Evolutionary conservation across 1,140 invertebrate species (phyloP).

Genomic region (Rhagoletis zephyria): DNA sequence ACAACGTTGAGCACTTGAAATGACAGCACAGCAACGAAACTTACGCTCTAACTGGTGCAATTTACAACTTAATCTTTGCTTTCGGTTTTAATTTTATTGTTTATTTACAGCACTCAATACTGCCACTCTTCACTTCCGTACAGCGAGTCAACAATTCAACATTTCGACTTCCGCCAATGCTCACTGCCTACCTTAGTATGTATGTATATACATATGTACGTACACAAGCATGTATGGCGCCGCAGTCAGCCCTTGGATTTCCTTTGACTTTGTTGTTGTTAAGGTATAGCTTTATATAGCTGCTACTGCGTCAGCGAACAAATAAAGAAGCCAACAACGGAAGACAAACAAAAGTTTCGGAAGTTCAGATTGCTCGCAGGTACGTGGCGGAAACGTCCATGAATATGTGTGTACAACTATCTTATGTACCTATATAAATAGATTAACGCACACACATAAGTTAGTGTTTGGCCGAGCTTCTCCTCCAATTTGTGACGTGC

Average conservation of each 20-base stretch:
- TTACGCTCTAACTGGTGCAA: constrained; percentile 17
- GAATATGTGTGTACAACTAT: background rate
- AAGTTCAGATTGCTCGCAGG: constrained; percentile 39
- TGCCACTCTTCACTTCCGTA: constrained; percentile 11
- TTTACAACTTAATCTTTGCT: constrained; percentile 44
- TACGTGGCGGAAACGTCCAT: background rate
- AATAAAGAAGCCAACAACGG: constrained; percentile 38
- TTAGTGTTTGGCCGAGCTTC: too few species aligned
- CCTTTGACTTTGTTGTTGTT: background rate
- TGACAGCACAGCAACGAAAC: background rate
- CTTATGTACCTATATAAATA: background rate
- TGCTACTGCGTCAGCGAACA: constrained; percentile 3
- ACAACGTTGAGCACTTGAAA: constrained; percentile 9
- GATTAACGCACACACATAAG: too few species aligned
- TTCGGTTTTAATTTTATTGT: constrained; percentile 33
- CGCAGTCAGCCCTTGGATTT: background rate
- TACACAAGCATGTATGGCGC: too few species aligned
- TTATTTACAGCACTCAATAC: constrained; percentile 32
- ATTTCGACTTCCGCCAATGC: background rate
- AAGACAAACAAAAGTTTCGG: constrained; percentile 29
- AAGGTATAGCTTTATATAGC: background rate
- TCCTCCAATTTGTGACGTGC: too few species aligned
- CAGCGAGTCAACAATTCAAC: background rate
- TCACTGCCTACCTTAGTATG: too few species aligned
- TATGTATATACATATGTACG: too few species aligned